Percentiles rank a stretch among this genome's conserved stretches.
These are phyloP conservation scores for Progne subis DNA, from an alignment of 2,113 vertebrate genomes.

Conservation along the genomic window DNA sequence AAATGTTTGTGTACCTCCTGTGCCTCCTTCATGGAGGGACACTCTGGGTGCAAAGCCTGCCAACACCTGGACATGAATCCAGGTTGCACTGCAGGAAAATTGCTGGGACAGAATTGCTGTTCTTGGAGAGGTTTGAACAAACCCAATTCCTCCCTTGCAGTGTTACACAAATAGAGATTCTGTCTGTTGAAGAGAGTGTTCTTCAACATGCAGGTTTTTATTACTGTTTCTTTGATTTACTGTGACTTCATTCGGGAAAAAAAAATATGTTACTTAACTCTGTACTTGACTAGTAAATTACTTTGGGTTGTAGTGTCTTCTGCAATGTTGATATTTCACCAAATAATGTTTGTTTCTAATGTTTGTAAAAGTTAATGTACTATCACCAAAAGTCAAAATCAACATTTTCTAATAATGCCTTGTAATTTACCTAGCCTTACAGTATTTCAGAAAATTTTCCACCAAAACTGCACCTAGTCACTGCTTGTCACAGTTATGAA, in stretches of 20 bases:
- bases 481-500: slow-evolving; percentile 39
- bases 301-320: slow-evolving; percentile 13
- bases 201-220: not conserved
- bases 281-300: not conserved
- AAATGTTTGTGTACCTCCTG: not conserved
- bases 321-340: slow-evolving; percentile 9
- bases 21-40: not conserved
- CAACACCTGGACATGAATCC: not conserved
- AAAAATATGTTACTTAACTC: not conserved
- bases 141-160: not conserved
- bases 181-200: not conserved
- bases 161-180: not conserved
- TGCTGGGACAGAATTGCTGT: not conserved
- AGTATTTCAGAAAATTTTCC: slow-evolving; percentile 33
- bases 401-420: slow-evolving; percentile 64
- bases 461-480: slow-evolving; percentile 25
- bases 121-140: not conserved
- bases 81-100: not conserved
- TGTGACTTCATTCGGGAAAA: not conserved
- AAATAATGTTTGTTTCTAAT: slow-evolving; percentile 26
- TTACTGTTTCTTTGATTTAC: not conserved
- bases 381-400: not conserved
- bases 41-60: not conserved
- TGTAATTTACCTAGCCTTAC: slow-evolving; percentile 68
- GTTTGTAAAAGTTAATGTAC: not conserved